phyloP scores from a whole-genome alignment of 2,797 vertebrate species.

The Centroberyx gerrardi region DNA sequence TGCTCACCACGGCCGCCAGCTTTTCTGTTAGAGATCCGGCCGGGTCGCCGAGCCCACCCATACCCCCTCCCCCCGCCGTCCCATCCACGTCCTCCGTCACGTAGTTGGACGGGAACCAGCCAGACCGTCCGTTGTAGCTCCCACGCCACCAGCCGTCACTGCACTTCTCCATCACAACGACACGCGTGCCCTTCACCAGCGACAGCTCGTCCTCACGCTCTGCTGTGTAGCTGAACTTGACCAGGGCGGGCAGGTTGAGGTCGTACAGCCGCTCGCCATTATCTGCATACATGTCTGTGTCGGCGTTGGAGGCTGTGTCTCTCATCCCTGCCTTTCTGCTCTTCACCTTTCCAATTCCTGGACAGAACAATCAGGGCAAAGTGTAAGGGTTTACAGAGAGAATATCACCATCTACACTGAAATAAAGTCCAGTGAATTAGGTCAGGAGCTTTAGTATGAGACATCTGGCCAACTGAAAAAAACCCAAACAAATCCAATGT shows the following conservation, averaged over 20 bases:
- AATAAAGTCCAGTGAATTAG: background rate
- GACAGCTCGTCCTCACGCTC: slow-evolving; percentile 94
- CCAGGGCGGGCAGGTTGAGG: slow-evolving; percentile 92
- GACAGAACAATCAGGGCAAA: background rate
- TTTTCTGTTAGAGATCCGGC: slow-evolving; percentile 91
- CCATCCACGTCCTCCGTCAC: slow-evolving; percentile 92
- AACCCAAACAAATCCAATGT: background rate
- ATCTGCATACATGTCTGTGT: slow-evolving; percentile 88
- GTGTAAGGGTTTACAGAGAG: slow-evolving; percentile 1
- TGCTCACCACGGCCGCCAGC: slow-evolving; percentile 88
- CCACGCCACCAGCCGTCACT: slow-evolving; percentile 96
- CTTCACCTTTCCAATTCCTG: slow-evolving; percentile 94
- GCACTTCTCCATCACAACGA: slow-evolving; percentile 96
- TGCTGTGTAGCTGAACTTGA: slow-evolving; percentile 93
- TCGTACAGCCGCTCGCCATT: slow-evolving; percentile 92
- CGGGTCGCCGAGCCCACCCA: slow-evolving; percentile 84
- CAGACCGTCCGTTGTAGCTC: slow-evolving; percentile 90
- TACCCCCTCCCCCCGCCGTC: slow-evolving; percentile 86
- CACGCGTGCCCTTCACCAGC: slow-evolving; percentile 91
- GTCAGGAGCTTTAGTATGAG: background rate
- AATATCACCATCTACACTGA: background rate
- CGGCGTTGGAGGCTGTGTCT: slow-evolving; percentile 88
- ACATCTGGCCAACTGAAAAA: background rate
- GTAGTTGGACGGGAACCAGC: slow-evolving; percentile 96
- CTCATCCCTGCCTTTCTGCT: slow-evolving; percentile 88